phyloP scores from a whole-genome alignment of 2,888 invertebrate genomes.

The Platycheirus rosarum region DNA sequence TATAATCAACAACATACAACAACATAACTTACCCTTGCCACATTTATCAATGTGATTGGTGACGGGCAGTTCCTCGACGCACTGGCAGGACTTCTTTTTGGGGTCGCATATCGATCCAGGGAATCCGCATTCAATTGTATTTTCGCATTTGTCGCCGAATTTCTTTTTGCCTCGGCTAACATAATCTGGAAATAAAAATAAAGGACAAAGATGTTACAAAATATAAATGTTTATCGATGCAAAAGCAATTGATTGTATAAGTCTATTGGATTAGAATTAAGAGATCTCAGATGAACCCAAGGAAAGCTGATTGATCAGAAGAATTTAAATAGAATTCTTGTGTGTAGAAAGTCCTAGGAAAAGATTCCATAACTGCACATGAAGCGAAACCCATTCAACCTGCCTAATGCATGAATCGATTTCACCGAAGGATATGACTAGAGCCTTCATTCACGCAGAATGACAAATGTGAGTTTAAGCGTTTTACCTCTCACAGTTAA shows the following conservation, averaged over 20 bases:
- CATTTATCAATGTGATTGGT: conserved; percentile 94
- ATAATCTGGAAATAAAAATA: conserved; percentile 81
- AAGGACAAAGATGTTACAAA: conserved; percentile 9
- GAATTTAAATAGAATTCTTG: no score
- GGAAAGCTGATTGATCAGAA: conserved; percentile 42
- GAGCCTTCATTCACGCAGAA: no score
- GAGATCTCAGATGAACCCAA: no score
- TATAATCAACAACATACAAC: no score
- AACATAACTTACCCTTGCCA: conserved; percentile 90
- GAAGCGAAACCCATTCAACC: not conserved
- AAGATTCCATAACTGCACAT: no score
- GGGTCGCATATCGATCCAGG: conserved; percentile 89
- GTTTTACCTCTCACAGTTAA: not conserved
- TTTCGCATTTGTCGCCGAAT: conserved; percentile 90
- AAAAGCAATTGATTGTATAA: not conserved
- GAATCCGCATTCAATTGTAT: conserved; percentile 89
- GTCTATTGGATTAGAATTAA: not conserved
- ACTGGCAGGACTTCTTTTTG: conserved; percentile 87
- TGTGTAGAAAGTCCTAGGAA: no score
- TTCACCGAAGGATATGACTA: not conserved
- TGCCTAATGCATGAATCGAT: not conserved
- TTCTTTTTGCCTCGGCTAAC: conserved; percentile 85
- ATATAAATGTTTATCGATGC: not conserved
- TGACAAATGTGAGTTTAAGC: not conserved
- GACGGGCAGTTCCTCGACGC: conserved; percentile 88